phyloP scores from a whole-genome alignment of 1,140 invertebrate species.

The Elymnias hypermnestra region DNA sequence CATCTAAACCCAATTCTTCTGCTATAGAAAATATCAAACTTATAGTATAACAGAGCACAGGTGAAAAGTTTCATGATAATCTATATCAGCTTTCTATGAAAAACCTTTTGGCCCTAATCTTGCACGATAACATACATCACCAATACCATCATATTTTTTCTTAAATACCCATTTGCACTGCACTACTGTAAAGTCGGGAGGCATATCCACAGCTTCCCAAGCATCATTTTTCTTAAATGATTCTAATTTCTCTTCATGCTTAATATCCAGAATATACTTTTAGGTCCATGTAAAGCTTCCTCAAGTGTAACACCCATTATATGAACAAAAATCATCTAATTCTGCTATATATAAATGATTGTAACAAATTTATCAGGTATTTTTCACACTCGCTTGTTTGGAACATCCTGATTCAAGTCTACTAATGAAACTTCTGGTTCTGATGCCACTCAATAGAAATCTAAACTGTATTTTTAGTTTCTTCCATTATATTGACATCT shows the following conservation, averaged over 20 bases:
- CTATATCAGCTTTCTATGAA: slow-evolving; percentile 13
- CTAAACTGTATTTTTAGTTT: neutral
- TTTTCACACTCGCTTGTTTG: too few relatives aligned
- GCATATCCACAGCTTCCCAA: slow-evolving; percentile 12
- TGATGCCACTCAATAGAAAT: too few relatives aligned
- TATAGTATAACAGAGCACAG: slow-evolving; percentile 15
- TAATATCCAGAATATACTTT: slow-evolving; percentile 5
- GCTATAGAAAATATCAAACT: slow-evolving; percentile 19
- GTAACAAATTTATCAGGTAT: too few relatives aligned
- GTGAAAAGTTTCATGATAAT: slow-evolving; percentile 19
- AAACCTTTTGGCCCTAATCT: slow-evolving; percentile 13
- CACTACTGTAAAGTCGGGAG: slow-evolving; percentile 3
- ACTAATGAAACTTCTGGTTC: too few relatives aligned
- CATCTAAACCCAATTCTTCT: slow-evolving; percentile 11
- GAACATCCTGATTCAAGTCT: too few relatives aligned
- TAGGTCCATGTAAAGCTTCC: too few relatives aligned
- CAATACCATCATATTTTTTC: slow-evolving; percentile 14
- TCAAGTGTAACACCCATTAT: too few relatives aligned
- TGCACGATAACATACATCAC: slow-evolving; percentile 12
- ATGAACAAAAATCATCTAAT: too few relatives aligned
- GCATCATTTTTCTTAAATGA: slow-evolving; percentile 11
- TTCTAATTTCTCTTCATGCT: slow-evolving; percentile 12
- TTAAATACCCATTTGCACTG: slow-evolving; percentile 21
- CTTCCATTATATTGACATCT: slow-evolving; percentile 2
- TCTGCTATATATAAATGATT: too few relatives aligned